A percentile compares a stretch with the other conserved stretches of the same genome.
phyloP scores from a whole-genome alignment of 2,797 vertebrate species.

The Ptychadena robeensis region DNA sequence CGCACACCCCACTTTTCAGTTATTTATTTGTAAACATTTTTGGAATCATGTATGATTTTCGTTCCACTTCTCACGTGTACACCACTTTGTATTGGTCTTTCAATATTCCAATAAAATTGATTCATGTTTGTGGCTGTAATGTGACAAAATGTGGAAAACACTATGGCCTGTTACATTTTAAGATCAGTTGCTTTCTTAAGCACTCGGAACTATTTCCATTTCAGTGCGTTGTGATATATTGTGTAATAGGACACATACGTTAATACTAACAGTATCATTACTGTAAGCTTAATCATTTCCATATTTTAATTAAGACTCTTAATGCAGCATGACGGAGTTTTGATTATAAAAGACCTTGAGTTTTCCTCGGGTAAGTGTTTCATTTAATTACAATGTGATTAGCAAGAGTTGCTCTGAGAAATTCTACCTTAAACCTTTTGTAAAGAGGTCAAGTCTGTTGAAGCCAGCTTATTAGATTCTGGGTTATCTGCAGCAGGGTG shows the following conservation, averaged over 20 bases:
- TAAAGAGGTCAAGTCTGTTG: background rate
- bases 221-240: background rate
- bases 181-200: background rate
- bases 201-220: background rate
- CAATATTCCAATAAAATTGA: too few species aligned
- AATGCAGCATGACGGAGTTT: constrained; percentile 35
- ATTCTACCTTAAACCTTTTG: background rate
- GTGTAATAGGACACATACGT: constrained; percentile 7
- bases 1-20: too few species aligned
- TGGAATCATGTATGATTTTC: too few species aligned
- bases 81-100: too few species aligned
- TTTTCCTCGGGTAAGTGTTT: constrained; percentile 30
- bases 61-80: too few species aligned
- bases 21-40: too few species aligned
- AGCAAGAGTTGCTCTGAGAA: background rate
- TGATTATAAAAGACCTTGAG: constrained; percentile 47
- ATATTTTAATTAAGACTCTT: constrained; percentile 37
- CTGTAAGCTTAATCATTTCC: constrained; percentile 30
- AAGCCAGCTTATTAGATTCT: background rate
- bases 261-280: constrained; percentile 12
- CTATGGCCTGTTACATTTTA: background rate
- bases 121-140: too few species aligned
- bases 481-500: background rate
- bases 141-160: too few species aligned
- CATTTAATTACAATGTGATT: constrained; percentile 29